Percentiles rank a stretch among this genome's conserved stretches.
Conservation (phyloP, 2,797 vertebrate species). For the Oreonectes daqikongensis region DNA sequence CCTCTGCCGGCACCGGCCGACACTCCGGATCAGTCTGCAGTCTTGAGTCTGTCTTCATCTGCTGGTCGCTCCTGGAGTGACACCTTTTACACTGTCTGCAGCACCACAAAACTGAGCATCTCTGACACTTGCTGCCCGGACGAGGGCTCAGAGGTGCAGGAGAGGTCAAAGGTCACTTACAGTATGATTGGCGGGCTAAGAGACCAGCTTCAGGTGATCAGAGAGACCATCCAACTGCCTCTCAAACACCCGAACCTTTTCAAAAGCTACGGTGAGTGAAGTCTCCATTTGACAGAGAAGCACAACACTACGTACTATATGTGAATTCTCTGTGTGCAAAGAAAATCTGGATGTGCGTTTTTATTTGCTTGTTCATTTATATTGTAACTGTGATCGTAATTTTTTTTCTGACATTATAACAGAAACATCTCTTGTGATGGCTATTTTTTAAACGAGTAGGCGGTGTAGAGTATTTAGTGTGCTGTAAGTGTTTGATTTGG, state of each 20-base stretch:
- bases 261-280: constrained; percentile 81
- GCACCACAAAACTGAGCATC: constrained; percentile 79
- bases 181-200: constrained; percentile 91
- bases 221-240: constrained; percentile 91
- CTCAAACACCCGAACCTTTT: constrained; percentile 90
- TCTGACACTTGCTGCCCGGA: constrained; percentile 51
- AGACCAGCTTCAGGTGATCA: constrained; percentile 85
- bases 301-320: background rate
- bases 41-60: constrained; percentile 55
- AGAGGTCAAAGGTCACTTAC: constrained; percentile 81
- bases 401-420: too few relatives aligned
- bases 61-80: constrained; percentile 67
- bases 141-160: constrained; percentile 51
- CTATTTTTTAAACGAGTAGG: too few relatives aligned
- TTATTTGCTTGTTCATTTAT: too few relatives aligned
- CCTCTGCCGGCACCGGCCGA: constrained; percentile 37
- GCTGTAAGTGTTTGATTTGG: too few relatives aligned
- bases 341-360: too few relatives aligned
- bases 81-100: constrained; percentile 85
- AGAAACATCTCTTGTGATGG: too few relatives aligned
- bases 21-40: constrained; percentile 45
- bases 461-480: too few relatives aligned
- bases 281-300: too few relatives aligned
- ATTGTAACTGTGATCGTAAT: too few relatives aligned
- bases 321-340: too few relatives aligned